Percentiles rank a stretch among this genome's conserved stretches.
Conservation (phyloP, 2,113 vertebrate genomes). For the Pachyramphus minor region DNA sequence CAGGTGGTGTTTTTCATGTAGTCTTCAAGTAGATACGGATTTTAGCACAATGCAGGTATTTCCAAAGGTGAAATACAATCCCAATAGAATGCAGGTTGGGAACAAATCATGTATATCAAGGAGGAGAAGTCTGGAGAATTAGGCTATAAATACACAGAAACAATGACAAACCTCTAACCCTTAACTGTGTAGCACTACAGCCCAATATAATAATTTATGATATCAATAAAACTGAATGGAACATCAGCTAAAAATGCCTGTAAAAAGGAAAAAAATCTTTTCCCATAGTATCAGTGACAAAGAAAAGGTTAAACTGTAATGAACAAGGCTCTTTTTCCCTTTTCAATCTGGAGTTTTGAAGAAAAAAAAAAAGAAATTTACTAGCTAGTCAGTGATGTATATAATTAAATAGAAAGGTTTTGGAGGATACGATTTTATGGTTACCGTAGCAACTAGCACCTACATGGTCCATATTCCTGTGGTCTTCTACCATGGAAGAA, state of each 20-base stretch:
- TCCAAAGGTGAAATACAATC: slow-evolving; percentile 5
- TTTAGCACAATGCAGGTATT: not conserved
- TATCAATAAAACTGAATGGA: slow-evolving; percentile 5
- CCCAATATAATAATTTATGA: slow-evolving; percentile 20
- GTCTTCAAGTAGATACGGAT: not conserved
- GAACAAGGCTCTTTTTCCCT: not conserved
- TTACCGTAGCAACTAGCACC: slow-evolving; percentile 27
- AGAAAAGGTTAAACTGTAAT: not conserved
- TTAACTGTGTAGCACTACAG: not conserved
- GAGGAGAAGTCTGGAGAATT: not conserved
- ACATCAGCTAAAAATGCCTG: not conserved
- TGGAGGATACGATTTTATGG: slow-evolving; percentile 10
- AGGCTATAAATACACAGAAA: slow-evolving; percentile 39
- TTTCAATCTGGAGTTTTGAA: not conserved
- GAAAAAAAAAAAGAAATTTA: not conserved
- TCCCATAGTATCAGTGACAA: not conserved
- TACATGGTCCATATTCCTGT: slow-evolving; percentile 2
- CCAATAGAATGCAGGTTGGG: not conserved
- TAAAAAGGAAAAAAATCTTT: not conserved
- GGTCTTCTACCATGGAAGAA: not conserved
- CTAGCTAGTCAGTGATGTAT: not conserved
- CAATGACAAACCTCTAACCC: slow-evolving; percentile 45
- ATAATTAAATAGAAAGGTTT: slow-evolving; percentile 52
- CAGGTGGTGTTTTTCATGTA: not conserved
- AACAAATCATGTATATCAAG: slow-evolving; percentile 28